Conservation (phyloP, 2,113 vertebrate genomes). For the Ciconia stormi region DNA sequence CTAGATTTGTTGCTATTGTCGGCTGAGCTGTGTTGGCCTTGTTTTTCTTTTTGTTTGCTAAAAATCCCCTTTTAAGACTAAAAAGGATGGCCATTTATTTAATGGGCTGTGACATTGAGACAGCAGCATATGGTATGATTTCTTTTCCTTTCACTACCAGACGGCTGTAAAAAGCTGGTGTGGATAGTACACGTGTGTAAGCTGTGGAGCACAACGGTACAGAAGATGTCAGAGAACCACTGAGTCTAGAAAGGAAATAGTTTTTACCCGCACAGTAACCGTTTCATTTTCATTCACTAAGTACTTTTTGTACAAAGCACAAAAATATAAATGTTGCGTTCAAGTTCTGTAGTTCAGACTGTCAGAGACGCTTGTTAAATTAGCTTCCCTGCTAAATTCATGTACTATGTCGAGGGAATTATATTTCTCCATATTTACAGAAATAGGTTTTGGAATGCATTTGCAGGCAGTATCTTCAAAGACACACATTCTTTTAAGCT, state of each 20-base stretch:
- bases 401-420: not conserved
- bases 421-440: constrained; percentile 12
- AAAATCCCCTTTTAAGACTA: not conserved
- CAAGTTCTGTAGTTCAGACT: not conserved
- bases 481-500: constrained; percentile 62
- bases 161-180: not conserved
- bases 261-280: not conserved
- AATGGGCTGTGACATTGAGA: not conserved
- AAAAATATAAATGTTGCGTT: not conserved
- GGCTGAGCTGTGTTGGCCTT: not conserved
- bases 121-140: not conserved
- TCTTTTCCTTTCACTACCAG: not conserved
- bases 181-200: not conserved
- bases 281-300: not conserved
- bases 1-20: constrained; percentile 24
- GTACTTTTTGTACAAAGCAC: not conserved
- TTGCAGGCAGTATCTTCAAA: constrained; percentile 64
- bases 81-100: not conserved
- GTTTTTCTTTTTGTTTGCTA: constrained; percentile 38
- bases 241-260: not conserved
- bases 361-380: constrained; percentile 1
- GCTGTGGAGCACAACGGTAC: not conserved
- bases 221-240: not conserved
- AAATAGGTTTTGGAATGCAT: constrained; percentile 58
- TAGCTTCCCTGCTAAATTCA: not conserved